Conservation (phyloP, 2,113 vertebrate species). For the Cercopithecus mona region DNA sequence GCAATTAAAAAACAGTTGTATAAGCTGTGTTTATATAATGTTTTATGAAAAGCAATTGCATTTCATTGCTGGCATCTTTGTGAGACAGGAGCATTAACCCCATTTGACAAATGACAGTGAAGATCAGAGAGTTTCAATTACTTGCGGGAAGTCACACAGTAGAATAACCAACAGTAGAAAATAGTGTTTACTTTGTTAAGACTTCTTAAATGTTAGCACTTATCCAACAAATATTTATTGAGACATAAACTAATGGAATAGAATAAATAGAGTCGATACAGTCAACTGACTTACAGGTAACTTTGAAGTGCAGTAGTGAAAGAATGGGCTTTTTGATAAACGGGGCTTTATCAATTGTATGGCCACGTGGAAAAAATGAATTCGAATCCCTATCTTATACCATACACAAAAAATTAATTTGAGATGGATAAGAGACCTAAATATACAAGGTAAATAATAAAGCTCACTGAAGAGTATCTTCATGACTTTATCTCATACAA, state of each 20-base stretch:
- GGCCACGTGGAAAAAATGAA: not conserved
- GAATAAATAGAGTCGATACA: not conserved
- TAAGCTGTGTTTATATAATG: not conserved
- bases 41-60: not conserved
- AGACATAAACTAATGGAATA: not conserved
- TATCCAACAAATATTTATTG: constrained; percentile 14
- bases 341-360: not conserved
- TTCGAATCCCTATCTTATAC: constrained; percentile 24
- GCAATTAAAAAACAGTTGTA: not conserved
- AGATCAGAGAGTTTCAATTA: not conserved
- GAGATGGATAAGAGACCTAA: constrained; percentile 16
- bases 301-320: not conserved
- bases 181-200: not conserved
- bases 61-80: not conserved
- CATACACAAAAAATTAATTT: constrained; percentile 3
- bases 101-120: not conserved
- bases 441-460: constrained; percentile 34
- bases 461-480: constrained; percentile 36
- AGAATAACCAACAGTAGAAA: constrained; percentile 13
- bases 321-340: not conserved
- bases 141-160: not conserved
- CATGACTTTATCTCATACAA: constrained; percentile 33
- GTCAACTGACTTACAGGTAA: not conserved
- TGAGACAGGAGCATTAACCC: not conserved
- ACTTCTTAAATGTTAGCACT: not conserved